Base-by-base conservation (phyloP, 2,113 vertebrate species). In the Gallinago paraguaiae region DNA sequence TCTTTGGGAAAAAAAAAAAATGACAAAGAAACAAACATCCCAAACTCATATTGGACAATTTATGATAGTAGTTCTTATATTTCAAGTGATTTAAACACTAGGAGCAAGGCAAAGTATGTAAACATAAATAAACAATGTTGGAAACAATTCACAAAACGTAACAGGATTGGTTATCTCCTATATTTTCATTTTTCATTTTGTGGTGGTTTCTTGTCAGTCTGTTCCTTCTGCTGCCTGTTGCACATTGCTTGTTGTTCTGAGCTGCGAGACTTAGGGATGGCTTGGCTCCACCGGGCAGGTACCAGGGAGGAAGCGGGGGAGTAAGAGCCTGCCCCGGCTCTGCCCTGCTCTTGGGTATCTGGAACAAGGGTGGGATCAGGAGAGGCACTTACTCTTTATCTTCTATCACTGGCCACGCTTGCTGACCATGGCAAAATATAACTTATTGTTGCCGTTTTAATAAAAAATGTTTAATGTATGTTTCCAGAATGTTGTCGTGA, bases 341-440 rank as follows among this genome's bases (percentile, higher is more conserved):
- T 84, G 37, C 20, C 1, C 1, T 51, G 17, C 12, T 0, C 0
- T n/a, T 54, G 13, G 11, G 2, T 59, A 8, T 19, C 30, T 79
- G 59, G 28, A 67, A 46, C 7, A 74, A 8, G 5, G 6, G 17
- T 15, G 8, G 17, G 3, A 1, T 50, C 51, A 68, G 69, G 56
- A 92, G 50, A 10, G 17, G 17, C 83, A 41, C 65, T 83, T 69
- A 27, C 5, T 67, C 11, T 51, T 76, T 46, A 2, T 17, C 19
- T 59, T 69, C 4, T 57, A 19, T 67, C 10, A 17, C 33, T 70
- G 39, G 31, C n/a, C 18, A 48, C 0, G 0, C 19, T 86, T 74
- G 10, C 43, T 57, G 37, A 50, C 28, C 37, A 57, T 69, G 9
- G n/a, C 30, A 91, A 86, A 92, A 91, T 65, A 8, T 10, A 79